These are phyloP conservation scores for Mycalesis mineus DNA, from an alignment of 2,888 invertebrate species.

Conservation along the genomic window DNA sequence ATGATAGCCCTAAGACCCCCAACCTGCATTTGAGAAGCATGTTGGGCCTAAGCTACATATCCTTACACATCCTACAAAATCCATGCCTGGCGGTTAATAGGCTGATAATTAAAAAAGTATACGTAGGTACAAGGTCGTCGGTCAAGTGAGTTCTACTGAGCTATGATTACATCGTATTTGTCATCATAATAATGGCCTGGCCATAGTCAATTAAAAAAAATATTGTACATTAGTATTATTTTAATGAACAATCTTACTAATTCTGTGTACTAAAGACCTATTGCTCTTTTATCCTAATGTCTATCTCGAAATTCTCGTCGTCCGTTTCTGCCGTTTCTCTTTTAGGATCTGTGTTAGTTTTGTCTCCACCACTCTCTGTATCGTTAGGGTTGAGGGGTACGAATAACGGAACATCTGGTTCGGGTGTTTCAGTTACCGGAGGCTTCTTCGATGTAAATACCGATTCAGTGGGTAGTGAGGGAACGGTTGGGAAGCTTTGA, in stretches of 20 bases:
- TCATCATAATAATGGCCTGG: no score
- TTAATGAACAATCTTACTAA: neutral
- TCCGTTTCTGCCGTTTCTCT: slow-evolving; percentile 46
- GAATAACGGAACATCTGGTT: slow-evolving; percentile 47
- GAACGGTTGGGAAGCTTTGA: neutral
- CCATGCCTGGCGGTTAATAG: no score
- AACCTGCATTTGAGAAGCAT: no score
- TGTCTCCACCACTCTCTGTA: slow-evolving; percentile 44
- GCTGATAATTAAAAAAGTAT: no score
- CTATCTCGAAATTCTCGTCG: slow-evolving; percentile 50
- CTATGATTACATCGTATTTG: no score
- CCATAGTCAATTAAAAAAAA: no score
- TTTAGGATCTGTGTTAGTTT: slow-evolving; percentile 50
- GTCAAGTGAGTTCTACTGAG: no score
- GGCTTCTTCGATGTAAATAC: neutral
- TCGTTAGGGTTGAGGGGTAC: slow-evolving; percentile 53
- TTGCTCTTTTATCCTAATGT: slow-evolving; percentile 52
- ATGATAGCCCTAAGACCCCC: no score
- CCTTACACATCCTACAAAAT: no score
- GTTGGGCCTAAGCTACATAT: no score
- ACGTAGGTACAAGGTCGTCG: no score
- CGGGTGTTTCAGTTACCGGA: slow-evolving; percentile 36
- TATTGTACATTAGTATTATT: neutral
- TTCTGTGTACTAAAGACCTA: slow-evolving; percentile 1
- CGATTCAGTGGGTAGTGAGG: neutral